Evolutionary conservation across 2,797 vertebrate species (phyloP).

Genomic region (Poeciliopsis turneri): DNA sequence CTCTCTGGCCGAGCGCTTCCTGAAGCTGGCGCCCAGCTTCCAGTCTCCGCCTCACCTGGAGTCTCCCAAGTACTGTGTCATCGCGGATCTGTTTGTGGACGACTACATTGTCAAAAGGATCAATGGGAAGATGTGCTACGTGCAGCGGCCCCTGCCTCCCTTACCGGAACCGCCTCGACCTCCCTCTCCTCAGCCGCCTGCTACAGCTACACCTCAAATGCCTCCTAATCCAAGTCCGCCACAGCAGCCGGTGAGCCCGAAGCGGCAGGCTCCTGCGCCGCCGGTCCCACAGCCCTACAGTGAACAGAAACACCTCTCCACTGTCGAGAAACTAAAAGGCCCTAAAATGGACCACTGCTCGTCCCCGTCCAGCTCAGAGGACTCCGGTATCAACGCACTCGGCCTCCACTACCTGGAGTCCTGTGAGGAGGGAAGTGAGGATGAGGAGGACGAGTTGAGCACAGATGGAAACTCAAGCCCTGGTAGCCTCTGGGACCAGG

Average conservation of each 20-base stretch:
- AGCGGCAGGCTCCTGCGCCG: constrained; percentile 35
- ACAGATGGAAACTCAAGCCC: constrained; percentile 87
- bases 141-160: constrained; percentile 87
- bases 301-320: constrained; percentile 68
- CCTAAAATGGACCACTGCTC: constrained; percentile 94
- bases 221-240: constrained; percentile 37
- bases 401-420: constrained; percentile 93
- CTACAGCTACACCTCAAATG: constrained; percentile 49
- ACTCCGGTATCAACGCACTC: constrained; percentile 95
- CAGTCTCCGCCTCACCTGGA: constrained; percentile 89
- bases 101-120: constrained; percentile 97
- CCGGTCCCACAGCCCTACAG: constrained; percentile 51
- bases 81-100: constrained; percentile 94
- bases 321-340: constrained; percentile 81
- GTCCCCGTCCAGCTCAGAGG: constrained; percentile 95
- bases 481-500: constrained; percentile 92
- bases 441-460: constrained; percentile 80
- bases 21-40: constrained; percentile 91
- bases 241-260: constrained; percentile 39
- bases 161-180: constrained; percentile 69
- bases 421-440: constrained; percentile 86
- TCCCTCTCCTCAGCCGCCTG: constrained; percentile 50
- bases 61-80: constrained; percentile 92
- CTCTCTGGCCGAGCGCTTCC: constrained; percentile 91
- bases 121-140: constrained; percentile 98